phyloP scores from a whole-genome alignment of 2,113 vertebrate genomes.

The Odontesthes bonariensis region DNA sequence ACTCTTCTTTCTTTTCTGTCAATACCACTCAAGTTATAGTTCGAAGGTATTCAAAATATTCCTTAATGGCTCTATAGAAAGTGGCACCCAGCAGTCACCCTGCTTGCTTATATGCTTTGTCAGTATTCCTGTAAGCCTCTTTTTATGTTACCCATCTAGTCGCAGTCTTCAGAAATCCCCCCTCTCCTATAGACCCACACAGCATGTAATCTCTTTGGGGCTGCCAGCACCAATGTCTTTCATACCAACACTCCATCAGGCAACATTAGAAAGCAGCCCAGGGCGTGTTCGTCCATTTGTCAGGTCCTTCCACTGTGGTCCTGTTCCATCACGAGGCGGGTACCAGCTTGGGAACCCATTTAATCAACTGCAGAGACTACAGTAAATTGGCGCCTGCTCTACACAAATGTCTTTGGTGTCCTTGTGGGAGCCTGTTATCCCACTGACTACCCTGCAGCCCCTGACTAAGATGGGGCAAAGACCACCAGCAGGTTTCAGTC shows the following conservation, averaged over 20 bases:
- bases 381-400: constrained; percentile 69
- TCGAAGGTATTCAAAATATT: constrained; percentile 60
- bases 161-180: constrained; percentile 57
- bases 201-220: constrained; percentile 68
- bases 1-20: constrained; percentile 36
- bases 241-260: constrained; percentile 48
- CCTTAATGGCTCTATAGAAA: constrained; percentile 47
- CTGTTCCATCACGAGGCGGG: constrained; percentile 57
- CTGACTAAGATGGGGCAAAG: constrained; percentile 36
- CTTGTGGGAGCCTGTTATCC: constrained; percentile 29
- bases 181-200: constrained; percentile 63
- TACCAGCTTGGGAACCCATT: constrained; percentile 61
- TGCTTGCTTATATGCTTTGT: constrained; percentile 40
- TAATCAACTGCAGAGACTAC: constrained; percentile 78
- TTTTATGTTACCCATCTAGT: constrained; percentile 56
- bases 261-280: constrained; percentile 54
- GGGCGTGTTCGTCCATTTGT: constrained; percentile 55
- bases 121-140: constrained; percentile 60
- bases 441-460: constrained; percentile 28
- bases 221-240: constrained; percentile 54
- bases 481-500: constrained; percentile 65
- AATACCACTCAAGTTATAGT: constrained; percentile 42
- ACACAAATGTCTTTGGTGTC: constrained; percentile 63
- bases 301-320: constrained; percentile 56
- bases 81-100: constrained; percentile 53